Percentiles rank a stretch among this genome's conserved stretches.
Conservation (phyloP, 1,140 invertebrate genomes). For the Dreissena rostriformis region DNA sequence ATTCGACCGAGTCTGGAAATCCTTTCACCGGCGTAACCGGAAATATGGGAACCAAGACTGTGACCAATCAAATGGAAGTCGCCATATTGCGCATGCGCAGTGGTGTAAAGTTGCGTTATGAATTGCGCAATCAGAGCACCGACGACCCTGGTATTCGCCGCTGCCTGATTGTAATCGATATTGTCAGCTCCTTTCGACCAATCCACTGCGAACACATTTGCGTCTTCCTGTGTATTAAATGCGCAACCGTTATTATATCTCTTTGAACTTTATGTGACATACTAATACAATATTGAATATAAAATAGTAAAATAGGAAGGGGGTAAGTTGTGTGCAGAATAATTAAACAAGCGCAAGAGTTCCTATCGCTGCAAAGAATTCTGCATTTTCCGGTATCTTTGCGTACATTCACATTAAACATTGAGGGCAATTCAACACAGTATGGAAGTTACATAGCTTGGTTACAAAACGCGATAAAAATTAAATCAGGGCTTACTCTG, state of each 20-base stretch:
- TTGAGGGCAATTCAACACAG: no score
- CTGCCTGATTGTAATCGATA: constrained; percentile 93
- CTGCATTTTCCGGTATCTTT: no score
- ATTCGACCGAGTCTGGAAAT: constrained; percentile 86
- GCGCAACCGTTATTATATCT: neutral
- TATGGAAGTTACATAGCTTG: no score
- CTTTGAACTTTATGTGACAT: neutral
- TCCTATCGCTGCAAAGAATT: no score
- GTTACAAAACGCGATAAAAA: no score
- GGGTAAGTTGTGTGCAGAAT: neutral
- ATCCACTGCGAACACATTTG: constrained; percentile 95
- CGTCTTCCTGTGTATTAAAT: constrained; percentile 84
- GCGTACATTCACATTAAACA: no score
- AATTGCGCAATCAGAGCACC: constrained; percentile 94
- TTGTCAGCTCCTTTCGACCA: constrained; percentile 95
- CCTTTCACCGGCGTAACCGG: constrained; percentile 72
- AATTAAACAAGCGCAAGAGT: neutral
- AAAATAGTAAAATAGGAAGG: neutral
- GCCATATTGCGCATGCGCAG: constrained; percentile 12
- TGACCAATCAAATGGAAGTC: constrained; percentile 76
- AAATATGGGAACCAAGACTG: constrained; percentile 75
- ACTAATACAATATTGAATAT: neutral
- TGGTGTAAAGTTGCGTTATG: constrained; percentile 75
- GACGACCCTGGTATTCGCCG: constrained; percentile 95
- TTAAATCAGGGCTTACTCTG: no score